Evolutionary conservation across 2,888 invertebrate genomes (phyloP).

Genomic region (Athripsodes cinereus): DNA sequence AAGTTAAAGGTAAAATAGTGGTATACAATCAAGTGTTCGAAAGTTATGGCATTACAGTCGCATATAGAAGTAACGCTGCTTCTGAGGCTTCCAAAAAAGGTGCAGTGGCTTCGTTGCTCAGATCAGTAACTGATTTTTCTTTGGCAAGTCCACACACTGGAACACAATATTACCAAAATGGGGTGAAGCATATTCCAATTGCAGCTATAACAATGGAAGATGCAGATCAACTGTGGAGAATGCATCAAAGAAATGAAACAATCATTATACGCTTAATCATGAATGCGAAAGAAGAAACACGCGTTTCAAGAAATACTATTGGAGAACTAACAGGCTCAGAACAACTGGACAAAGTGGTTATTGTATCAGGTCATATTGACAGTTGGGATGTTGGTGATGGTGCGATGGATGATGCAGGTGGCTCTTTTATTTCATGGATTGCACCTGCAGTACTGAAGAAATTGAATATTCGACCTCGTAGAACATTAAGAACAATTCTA

Average conservation of each 20-base stretch:
- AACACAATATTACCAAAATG: conserved; percentile 46
- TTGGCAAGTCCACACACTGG: conserved; percentile 64
- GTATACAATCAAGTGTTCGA: conserved; percentile 17
- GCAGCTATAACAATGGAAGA: conserved; percentile 63
- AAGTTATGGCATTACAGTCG: conserved; percentile 38
- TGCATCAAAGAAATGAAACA: conserved; percentile 43
- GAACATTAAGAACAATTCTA: conserved; percentile 58
- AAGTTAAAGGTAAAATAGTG: conserved; percentile 35
- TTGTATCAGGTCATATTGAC: conserved; percentile 68
- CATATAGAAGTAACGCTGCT: conserved; percentile 54
- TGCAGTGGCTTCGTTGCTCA: conserved; percentile 58
- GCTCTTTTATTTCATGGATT: conserved; percentile 64
- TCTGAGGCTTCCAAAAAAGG: conserved; percentile 55
- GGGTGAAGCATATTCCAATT: conserved; percentile 52
- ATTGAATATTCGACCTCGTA: conserved; percentile 52
- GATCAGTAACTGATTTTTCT: conserved; percentile 62
- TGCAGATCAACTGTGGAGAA: conserved; percentile 55
- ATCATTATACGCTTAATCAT: conserved; percentile 51
- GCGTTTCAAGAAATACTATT: conserved; percentile 57
- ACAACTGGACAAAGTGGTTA: conserved; percentile 40
- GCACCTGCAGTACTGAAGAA: conserved; percentile 55
- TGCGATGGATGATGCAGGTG: conserved; percentile 74
- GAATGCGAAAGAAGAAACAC: conserved; percentile 53
- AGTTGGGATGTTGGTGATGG: conserved; percentile 74
- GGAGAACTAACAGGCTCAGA: conserved; percentile 51